Evolutionary conservation across 2,113 vertebrate genomes (phyloP), one percentile per base, ranked within the genome.

Genomic region (zebrafish (Danio rerio)): DNA sequence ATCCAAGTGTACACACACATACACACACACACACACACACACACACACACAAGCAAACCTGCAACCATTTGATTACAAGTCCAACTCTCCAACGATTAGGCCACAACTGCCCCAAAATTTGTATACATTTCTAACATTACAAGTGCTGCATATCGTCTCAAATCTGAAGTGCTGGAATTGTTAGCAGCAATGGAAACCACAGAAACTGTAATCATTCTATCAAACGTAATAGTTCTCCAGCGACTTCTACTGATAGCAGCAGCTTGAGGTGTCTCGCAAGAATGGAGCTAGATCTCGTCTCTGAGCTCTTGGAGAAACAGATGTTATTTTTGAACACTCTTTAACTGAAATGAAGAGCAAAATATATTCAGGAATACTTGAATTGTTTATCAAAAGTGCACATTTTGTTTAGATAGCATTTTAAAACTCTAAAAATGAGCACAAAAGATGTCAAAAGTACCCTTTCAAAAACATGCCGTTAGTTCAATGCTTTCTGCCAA

Each of bases 181-280:
- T 18, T 20, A n/a, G 42, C 42, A 20, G 40, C 40, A 8, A 21
- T 45, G n/a, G 10, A 61, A 76, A 76, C 42, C 11, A 20, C 73
- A 76, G 18, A 21, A 61, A 61, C 56, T 76, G 73, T 76, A 61
- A 76, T 76, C 42, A 76, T 76, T 76, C 56, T 76, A 76, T 76
- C 73, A 76, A 76, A 49, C 56, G 11, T 53, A 72, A 72, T 53
- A 52, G 69, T 72, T 72, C 47, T 75, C 55, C 55, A 59, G 73
- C 16, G 53, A 47, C 59, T 75, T 75, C 42, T 42, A 42, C 72
- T 58, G 31, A 47, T 76, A n/a, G 16, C 3, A 47, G 73, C 73
- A 61, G 73, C 40, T 61, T 45, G 56, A 47, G 55, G 6, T 56
- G 73, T 61, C 73, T 76, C n/a, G n/a, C 42, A 76, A 59, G 56